Evolutionary conservation across 2,797 vertebrate species (phyloP).

Genomic region (Coccyzus lansbergi): DNA sequence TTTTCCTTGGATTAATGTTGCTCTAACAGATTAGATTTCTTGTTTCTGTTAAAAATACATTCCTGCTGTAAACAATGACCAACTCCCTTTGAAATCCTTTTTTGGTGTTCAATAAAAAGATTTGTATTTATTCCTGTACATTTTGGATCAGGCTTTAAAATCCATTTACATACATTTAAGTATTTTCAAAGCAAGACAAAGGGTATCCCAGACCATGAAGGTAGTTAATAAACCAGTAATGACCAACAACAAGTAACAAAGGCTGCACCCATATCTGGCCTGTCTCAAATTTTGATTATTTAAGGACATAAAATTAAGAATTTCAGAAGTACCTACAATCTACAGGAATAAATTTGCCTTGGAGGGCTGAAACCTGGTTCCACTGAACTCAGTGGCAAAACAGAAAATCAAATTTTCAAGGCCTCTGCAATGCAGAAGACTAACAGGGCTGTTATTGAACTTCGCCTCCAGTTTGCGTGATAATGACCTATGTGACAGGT

Average conservation of each 20-base stretch:
- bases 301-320: constrained; percentile 8
- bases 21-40: neutral
- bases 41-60: constrained; percentile 4
- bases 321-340: neutral
- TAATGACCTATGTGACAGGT: neutral
- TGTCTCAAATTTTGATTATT: neutral
- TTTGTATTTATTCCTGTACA: neutral
- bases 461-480: constrained; percentile 40
- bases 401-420: constrained; percentile 41
- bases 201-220: neutral
- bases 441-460: constrained; percentile 28
- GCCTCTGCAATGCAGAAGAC: constrained; percentile 36
- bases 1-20: constrained; percentile 45
- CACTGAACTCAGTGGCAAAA: constrained; percentile 21
- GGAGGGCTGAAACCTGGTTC: neutral
- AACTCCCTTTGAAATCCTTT: neutral
- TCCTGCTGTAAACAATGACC: neutral
- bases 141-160: neutral
- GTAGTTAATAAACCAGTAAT: neutral
- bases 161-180: neutral
- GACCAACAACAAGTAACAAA: neutral
- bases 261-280: neutral
- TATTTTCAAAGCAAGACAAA: neutral
- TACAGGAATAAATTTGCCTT: neutral
- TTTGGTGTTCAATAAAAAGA: neutral